A percentile compares a stretch with the other conserved stretches of the same genome.
phyloP scores from a whole-genome alignment of 2,797 vertebrate genomes.

The Luscinia luscinia region DNA sequence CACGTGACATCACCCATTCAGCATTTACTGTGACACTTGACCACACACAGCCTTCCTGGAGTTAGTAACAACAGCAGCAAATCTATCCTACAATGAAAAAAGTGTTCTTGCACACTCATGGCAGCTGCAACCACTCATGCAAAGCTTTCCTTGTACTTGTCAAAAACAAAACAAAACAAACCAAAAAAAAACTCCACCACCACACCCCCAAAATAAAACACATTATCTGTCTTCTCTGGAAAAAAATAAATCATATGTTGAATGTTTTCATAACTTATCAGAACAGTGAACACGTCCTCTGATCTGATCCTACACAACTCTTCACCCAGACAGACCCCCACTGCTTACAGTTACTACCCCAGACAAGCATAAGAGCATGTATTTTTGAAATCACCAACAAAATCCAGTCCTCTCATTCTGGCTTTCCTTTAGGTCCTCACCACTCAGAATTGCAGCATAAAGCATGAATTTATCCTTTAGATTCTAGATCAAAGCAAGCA shows the following conservation, averaged over 20 bases:
- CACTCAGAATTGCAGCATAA: neutral
- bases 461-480: neutral
- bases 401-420: neutral
- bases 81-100: neutral
- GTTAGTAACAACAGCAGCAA: neutral
- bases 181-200: neutral
- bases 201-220: neutral
- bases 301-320: neutral
- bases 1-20: neutral
- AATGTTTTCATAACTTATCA: neutral
- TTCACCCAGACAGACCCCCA: neutral
- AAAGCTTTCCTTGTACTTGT: neutral
- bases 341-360: neutral
- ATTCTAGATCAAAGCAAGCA: neutral
- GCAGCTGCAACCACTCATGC: neutral
- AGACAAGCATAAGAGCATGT: accelerated
- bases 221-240: neutral
- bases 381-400: neutral
- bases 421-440: neutral
- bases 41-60: neutral
- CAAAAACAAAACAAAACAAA: neutral
- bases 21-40: neutral
- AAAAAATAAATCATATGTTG: neutral
- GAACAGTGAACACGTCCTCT: neutral
- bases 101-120: neutral